Conservation (phyloP, 2,888 invertebrate species). For the Mythimna vitellina region DNA sequence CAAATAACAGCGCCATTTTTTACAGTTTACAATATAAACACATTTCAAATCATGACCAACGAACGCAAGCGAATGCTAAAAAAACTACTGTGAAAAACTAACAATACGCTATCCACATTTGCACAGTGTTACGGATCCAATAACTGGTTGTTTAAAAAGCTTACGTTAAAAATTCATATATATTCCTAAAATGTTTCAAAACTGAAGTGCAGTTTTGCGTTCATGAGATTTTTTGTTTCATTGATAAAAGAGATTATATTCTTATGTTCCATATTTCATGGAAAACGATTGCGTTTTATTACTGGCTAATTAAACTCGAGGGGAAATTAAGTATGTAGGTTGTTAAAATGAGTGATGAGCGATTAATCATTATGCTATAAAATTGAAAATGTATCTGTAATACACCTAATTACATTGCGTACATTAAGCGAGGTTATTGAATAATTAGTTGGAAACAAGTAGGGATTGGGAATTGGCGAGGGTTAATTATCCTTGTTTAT, state of each 20-base stretch:
- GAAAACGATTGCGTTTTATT: constrained; percentile 67
- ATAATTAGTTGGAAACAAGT: constrained; percentile 23
- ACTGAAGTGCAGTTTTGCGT: constrained; percentile 27
- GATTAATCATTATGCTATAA: constrained; percentile 26
- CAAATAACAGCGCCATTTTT: constrained; percentile 20
- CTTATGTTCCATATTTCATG: constrained; percentile 60
- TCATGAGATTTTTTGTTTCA: constrained; percentile 54
- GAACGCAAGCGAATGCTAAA: constrained; percentile 13
- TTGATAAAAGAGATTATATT: constrained; percentile 66
- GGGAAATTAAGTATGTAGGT: constrained; percentile 58
- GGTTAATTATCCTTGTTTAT: constrained; percentile 7
- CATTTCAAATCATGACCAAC: constrained; percentile 37
- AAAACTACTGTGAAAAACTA: constrained; percentile 37
- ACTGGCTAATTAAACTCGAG: constrained; percentile 68
- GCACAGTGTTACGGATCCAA: constrained; percentile 40
- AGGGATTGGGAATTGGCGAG: neutral
- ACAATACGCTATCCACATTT: constrained; percentile 53
- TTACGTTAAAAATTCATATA: constrained; percentile 21
- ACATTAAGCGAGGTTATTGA: constrained; percentile 23
- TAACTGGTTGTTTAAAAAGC: constrained; percentile 41
- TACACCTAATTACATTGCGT: constrained; percentile 8
- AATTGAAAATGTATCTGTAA: constrained; percentile 42
- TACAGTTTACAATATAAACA: constrained; percentile 29
- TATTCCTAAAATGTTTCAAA: constrained; percentile 37
- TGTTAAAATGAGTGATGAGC: constrained; percentile 48